Evolutionary conservation across 2,797 vertebrate genomes (phyloP).

Genomic region (Typhlichthys eigenmanni): DNA sequence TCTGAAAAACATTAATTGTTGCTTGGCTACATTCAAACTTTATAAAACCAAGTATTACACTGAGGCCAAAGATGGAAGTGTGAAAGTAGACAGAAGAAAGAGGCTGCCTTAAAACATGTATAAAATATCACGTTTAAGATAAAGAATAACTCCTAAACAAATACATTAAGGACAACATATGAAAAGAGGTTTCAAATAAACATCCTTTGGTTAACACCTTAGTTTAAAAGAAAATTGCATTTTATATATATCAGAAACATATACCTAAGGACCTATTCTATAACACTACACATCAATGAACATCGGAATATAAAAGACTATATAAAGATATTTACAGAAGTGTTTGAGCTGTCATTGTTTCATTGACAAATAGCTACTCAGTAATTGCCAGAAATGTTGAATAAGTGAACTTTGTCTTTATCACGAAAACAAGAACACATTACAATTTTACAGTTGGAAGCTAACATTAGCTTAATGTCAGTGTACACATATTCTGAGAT

Average conservation of each 20-base stretch:
- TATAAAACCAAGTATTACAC: slow-evolving; percentile 44
- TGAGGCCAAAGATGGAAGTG: slow-evolving; percentile 33
- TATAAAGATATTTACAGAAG: slow-evolving; percentile 91
- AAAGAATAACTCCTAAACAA: slow-evolving; percentile 44
- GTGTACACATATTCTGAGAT: slow-evolving; percentile 19
- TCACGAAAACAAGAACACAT: slow-evolving; percentile 50
- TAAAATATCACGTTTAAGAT: slow-evolving; percentile 41
- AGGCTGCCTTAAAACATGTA: slow-evolving; percentile 30
- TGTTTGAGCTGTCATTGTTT: slow-evolving; percentile 55
- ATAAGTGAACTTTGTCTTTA: slow-evolving; percentile 34
- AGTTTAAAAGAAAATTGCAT: slow-evolving; percentile 68
- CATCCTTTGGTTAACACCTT: slow-evolving; percentile 93
- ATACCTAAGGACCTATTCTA: slow-evolving; percentile 82
- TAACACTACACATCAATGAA: slow-evolving; percentile 87
- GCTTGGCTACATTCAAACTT: slow-evolving; percentile 74
- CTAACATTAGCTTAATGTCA: slow-evolving; percentile 35
- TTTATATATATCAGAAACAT: slow-evolving; percentile 68
- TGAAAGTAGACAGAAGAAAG: slow-evolving; percentile 33
- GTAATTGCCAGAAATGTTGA: slow-evolving; percentile 36
- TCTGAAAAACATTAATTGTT: slow-evolving; percentile 30
- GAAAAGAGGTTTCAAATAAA: slow-evolving; percentile 59
- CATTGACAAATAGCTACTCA: slow-evolving; percentile 33
- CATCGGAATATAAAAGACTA: slow-evolving; percentile 80
- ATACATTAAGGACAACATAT: slow-evolving; percentile 45
- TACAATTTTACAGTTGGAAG: slow-evolving; percentile 64